Base-by-base conservation (phyloP, 2,113 vertebrate species). In the Leucosticte australis region DNA sequence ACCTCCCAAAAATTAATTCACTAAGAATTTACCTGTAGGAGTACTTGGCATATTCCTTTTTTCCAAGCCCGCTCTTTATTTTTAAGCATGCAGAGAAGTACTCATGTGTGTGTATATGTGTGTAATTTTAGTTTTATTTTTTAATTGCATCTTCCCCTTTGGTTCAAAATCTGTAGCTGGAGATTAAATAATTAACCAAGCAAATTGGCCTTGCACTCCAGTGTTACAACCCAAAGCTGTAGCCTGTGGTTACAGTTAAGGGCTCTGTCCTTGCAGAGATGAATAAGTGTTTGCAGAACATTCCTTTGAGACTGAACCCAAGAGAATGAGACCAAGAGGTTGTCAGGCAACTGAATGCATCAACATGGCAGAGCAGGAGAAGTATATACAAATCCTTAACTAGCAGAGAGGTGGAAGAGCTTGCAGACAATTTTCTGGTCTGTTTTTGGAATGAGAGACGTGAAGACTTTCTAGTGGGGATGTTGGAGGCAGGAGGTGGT, bases 1-100 rank as follows among this genome's bases (percentile, higher is more conserved):
- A 42, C 50, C 42, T 89, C 91, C 57, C 65, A 73, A 96, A 92
- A 94, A 89, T 92, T 83, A 18, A 81, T 96, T 96, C 60, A 92
- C 47, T 84, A 93, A 94, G 87, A 90, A 65, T 67, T 64, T 74
- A 87, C 39, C 47, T 81, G 39, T 86, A 78, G 88, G 79, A 95
- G n/a, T 83, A 35, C 68, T 92, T 74, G 73, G 90, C 56, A 70
- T 96, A 83, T 63, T 94, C 33, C 42, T 74, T 83, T 83, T 27
- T 79, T 88, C 46, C 74, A 83, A 90, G 71, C 79, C 90, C 63
- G n/a, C 78, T 90, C 77, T 59, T 59, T 35, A 26, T 69, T 83
- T 94, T 81, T 83, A 67, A 70, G 82, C 59, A 47, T 68, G 47
- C 28, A 79, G 74, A 27, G 22, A 88, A 70, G 7, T 52, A 11